phyloP scores from a whole-genome alignment of 2,888 invertebrate genomes.

The Rhagophthalmus giganteus region DNA sequence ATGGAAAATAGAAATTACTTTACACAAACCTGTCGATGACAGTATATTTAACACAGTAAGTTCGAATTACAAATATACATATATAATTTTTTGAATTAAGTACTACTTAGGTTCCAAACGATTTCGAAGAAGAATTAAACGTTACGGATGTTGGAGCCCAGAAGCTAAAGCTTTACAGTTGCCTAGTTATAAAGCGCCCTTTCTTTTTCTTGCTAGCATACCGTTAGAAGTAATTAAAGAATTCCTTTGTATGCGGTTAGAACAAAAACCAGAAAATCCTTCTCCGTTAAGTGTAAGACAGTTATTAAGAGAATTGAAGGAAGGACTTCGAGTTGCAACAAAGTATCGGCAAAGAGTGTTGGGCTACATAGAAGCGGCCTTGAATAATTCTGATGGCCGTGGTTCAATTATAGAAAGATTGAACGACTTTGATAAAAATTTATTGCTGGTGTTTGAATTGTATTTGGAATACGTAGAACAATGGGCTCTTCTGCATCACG shows the following conservation, averaged over 20 bases:
- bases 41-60: constrained; percentile 40
- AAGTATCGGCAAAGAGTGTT: constrained; percentile 78
- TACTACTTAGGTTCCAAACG: constrained; percentile 35
- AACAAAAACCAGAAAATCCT: constrained; percentile 80
- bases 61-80: no score
- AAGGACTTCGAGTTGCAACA: constrained; percentile 83
- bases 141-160: constrained; percentile 77
- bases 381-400: constrained; percentile 56
- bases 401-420: constrained; percentile 64
- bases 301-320: constrained; percentile 81
- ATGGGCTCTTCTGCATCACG: constrained; percentile 74
- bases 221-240: constrained; percentile 92
- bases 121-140: constrained; percentile 56
- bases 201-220: constrained; percentile 82
- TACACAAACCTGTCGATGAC: constrained; percentile 61
- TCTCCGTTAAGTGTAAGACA: constrained; percentile 86
- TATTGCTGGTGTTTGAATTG: constrained; percentile 67
- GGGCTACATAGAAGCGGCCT: constrained; percentile 65
- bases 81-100: no score
- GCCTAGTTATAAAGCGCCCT: constrained; percentile 83
- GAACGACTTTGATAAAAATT: constrained; percentile 74
- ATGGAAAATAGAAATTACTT: constrained; percentile 70
- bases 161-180: constrained; percentile 76
- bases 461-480: constrained; percentile 85
- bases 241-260: constrained; percentile 82